Percentiles rank a stretch among this genome's conserved stretches.
These are phyloP conservation scores for Drosophila diplacantha DNA, from an alignment of 2,888 invertebrate genomes.

Conservation along the genomic window DNA sequence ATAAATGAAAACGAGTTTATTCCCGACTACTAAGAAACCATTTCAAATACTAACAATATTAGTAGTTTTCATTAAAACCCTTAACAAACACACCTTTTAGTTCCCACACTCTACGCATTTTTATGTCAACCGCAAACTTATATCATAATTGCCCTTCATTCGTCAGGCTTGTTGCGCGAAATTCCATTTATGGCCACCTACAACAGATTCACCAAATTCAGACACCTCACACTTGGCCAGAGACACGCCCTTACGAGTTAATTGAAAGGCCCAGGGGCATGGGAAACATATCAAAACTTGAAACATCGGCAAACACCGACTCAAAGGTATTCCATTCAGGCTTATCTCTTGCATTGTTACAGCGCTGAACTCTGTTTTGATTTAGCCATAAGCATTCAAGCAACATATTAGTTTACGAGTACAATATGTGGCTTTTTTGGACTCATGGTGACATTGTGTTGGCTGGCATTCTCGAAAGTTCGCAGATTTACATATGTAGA, in stretches of 20 bases:
- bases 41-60: background rate
- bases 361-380: background rate
- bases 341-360: conserved; percentile 16
- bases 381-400: background rate
- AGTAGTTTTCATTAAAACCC: background rate
- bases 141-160: conserved; percentile 11
- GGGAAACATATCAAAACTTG: conserved; percentile 16
- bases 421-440: conserved; percentile 3
- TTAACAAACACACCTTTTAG: background rate
- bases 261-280: conserved; percentile 49
- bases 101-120: background rate
- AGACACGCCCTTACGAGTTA: conserved; percentile 44
- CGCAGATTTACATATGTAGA: conserved; percentile 28
- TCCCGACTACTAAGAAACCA: too few relatives aligned
- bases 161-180: conserved; percentile 1
- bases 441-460: conserved; percentile 18
- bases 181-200: conserved; percentile 20
- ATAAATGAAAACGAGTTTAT: too few relatives aligned
- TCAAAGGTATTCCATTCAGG: conserved; percentile 19
- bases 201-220: conserved; percentile 23
- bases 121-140: background rate
- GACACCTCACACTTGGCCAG: conserved; percentile 21
- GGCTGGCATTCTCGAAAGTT: conserved; percentile 22
- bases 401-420: conserved; percentile 5
- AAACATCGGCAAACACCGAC: conserved; percentile 4